Evolutionary conservation across 2,113 vertebrate species (phyloP).

Genomic region (Limnothrissa miodon): DNA sequence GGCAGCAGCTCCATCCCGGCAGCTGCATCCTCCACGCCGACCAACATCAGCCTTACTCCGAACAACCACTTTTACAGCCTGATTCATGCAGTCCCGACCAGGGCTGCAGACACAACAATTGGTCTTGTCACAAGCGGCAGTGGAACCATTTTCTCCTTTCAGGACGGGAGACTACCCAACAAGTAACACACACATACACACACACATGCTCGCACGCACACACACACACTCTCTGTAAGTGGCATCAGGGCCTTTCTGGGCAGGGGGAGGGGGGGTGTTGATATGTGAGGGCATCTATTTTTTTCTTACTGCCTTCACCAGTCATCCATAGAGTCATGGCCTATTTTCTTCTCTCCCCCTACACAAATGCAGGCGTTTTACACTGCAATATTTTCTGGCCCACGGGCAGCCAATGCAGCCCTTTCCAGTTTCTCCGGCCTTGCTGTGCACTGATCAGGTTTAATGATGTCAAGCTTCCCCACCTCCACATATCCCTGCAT

Average conservation of each 20-base stretch:
- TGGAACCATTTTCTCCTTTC: background rate
- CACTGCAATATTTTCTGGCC: conserved; percentile 16
- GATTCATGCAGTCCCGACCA: background rate
- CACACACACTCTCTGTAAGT: background rate
- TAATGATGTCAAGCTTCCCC: conserved; percentile 11
- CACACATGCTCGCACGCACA: too few relatives aligned
- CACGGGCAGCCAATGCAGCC: background rate
- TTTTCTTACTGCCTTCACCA: background rate
- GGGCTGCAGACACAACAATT: background rate
- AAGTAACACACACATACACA: background rate
- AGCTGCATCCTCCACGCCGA: conserved; percentile 12
- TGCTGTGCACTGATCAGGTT: conserved; percentile 11
- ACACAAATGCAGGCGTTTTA: conserved; percentile 6
- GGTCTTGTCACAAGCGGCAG: background rate
- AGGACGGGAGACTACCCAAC: background rate
- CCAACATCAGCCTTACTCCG: background rate
- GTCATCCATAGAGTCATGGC: conserved; percentile 8
- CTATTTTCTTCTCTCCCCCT: background rate
- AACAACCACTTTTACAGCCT: background rate
- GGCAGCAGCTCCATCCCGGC: conserved; percentile 6
- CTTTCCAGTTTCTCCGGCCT: conserved; percentile 5
- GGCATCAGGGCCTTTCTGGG: background rate
- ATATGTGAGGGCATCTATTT: background rate
- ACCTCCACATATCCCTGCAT: background rate
- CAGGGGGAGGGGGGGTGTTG: background rate